Evolutionary conservation across 2,797 vertebrate genomes (phyloP).

Genomic region (Semotilus atromaculatus): DNA sequence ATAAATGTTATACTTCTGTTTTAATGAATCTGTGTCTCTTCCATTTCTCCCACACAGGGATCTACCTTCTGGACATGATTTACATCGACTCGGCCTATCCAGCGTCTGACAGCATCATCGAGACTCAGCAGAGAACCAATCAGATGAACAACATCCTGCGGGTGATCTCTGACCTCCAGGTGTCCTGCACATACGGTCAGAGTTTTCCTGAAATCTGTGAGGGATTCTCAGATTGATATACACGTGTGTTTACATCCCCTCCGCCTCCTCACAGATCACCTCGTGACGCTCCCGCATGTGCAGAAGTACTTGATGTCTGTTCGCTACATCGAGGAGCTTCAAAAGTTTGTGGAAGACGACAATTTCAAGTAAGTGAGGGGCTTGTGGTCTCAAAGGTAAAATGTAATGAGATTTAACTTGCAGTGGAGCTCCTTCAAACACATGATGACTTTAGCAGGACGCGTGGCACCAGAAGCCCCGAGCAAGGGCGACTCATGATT

Average conservation of each 20-base stretch:
- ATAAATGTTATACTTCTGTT: background rate
- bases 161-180: conserved; percentile 93
- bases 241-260: background rate
- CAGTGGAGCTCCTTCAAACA: background rate
- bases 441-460: conserved; percentile 45
- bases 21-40: background rate
- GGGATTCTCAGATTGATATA: background rate
- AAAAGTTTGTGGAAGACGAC: conserved; percentile 96
- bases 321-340: conserved; percentile 94
- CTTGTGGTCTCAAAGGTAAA: background rate
- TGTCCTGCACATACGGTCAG: conserved; percentile 92
- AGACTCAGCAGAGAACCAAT: conserved; percentile 94
- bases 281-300: conserved; percentile 88
- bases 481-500: conserved; percentile 25
- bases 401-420: background rate
- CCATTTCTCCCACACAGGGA: conserved; percentile 74
- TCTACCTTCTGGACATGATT: conserved; percentile 96
- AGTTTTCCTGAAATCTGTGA: background rate
- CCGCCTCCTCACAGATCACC: conserved; percentile 79
- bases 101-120: conserved; percentile 95
- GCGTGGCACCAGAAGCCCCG: background rate
- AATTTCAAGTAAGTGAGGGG: conserved; percentile 90
- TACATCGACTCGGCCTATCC: conserved; percentile 98
- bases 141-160: conserved; percentile 98
- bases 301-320: conserved; percentile 96